Base-by-base conservation (phyloP, 2,113 vertebrate species). In the Apteryx owenii region DNA sequence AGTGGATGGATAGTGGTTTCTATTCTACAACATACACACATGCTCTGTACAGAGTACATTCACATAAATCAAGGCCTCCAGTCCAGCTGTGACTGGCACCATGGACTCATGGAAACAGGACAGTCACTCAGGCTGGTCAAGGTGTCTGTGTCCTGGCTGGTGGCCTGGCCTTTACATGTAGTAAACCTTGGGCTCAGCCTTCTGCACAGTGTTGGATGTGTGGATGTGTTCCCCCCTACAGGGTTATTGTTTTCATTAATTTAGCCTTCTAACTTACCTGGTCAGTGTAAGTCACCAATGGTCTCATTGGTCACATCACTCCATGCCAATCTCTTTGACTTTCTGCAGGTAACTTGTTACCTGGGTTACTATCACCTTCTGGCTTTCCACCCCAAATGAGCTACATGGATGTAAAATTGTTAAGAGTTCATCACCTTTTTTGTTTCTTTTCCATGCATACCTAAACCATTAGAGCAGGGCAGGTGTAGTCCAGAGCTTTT, bases 251-350 rank as follows among this genome's bases (percentile, higher is more conserved):
- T 88, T 89, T 54, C 42, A 36, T 5, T 72, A 8, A 2, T 77
- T 86, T 19, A 53, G 7, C 14, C 80, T 80, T 81, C 18, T 65
- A 46, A 46, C 17, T 69, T 38, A 86, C 12, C 12, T 80, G 12
- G 33, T 77, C 56, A 84, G 46, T 23, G n/a, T 72, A 72, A 62
- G 17, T 44, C 38, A 40, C 26, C n/a, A 61, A 40, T 10, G 62
- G 5, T 4, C 17, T 87, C 38, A 25, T 33, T 0, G 0, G 8
- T 88, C 50, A 9, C 12, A n/a, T 36, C 3, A 0, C 44, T 88
- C 17, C 23, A 65, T 70, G 17, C 3, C n/a, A 13, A 42, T 40
- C 31, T 84, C 54, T 72, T 64, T 69, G 21, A 22, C 48, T 85
- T 91, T 62, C 12, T 51, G 9, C 36, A 22, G 19, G 54, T 56